Evolutionary conservation across 2,113 vertebrate genomes (phyloP).

Genomic region (Aegithalos caudatus): DNA sequence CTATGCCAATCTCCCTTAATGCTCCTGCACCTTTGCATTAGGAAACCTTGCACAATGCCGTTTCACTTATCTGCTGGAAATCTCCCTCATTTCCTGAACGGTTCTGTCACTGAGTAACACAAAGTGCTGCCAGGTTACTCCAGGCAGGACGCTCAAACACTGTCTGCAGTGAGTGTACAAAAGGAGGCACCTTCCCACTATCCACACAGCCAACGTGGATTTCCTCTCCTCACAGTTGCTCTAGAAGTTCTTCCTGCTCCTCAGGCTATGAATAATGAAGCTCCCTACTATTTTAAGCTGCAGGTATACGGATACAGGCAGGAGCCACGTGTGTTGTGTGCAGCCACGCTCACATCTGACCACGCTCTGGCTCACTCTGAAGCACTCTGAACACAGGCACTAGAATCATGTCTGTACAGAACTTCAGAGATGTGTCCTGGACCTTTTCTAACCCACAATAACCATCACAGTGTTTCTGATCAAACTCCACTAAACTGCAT

Average conservation of each 20-base stretch:
- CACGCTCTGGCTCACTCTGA: neutral
- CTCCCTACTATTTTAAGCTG: neutral
- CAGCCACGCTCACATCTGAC: neutral
- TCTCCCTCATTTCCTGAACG: neutral
- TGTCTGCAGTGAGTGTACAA: neutral
- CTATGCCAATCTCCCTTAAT: neutral
- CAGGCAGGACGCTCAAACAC: neutral
- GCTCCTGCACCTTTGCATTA: neutral
- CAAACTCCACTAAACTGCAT: fast-evolving
- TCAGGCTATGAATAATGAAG: neutral
- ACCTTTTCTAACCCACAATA: neutral
- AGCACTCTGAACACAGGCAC: neutral
- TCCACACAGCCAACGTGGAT: neutral
- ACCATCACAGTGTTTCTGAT: neutral
- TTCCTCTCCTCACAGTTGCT: neutral
- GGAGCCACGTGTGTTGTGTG: neutral
- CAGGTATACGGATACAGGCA: neutral
- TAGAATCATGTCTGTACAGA: fast-evolving
- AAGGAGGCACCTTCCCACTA: neutral
- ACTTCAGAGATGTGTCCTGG: neutral
- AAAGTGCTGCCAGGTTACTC: neutral
- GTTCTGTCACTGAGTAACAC: neutral
- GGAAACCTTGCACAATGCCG: neutral
- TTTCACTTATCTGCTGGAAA: neutral
- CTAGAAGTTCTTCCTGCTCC: neutral